Evolutionary conservation across 2,888 invertebrate genomes (phyloP).

Genomic region (Bellardia pandia): DNA sequence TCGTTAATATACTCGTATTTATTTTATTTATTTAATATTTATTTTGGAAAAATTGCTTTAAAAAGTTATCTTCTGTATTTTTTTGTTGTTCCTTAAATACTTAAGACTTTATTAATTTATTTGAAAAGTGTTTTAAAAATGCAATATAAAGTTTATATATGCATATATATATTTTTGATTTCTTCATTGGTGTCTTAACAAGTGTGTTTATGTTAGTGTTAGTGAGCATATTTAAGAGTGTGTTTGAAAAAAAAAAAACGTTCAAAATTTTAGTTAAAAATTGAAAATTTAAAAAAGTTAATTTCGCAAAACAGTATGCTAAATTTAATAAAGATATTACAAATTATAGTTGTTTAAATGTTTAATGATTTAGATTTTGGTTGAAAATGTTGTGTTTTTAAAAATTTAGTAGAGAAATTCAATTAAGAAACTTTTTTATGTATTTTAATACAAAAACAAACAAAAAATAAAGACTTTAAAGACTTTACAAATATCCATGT

Average conservation of each 20-base stretch:
- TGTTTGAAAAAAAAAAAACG: conserved; percentile 3
- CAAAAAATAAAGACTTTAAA: too few relatives aligned
- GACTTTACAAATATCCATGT: too few relatives aligned
- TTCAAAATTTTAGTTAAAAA: neutral
- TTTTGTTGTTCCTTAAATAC: conserved; percentile 22
- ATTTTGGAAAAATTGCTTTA: conserved; percentile 67
- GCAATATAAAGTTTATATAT: conserved; percentile 24
- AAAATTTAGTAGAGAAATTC: neutral
- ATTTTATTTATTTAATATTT: conserved; percentile 42
- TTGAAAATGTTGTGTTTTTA: neutral
- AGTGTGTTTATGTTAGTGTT: conserved; percentile 17
- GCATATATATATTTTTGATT: conserved; percentile 49
- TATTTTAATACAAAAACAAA: neutral
- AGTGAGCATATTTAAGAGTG: conserved; percentile 27
- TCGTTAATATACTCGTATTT: conserved; percentile 52
- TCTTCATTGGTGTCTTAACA: conserved; percentile 35
- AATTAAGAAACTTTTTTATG: neutral
- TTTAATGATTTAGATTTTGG: neutral
- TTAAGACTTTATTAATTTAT: conserved; percentile 38
- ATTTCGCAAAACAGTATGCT: neutral
- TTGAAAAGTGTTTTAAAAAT: conserved; percentile 33
- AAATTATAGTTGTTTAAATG: neutral
- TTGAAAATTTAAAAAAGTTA: neutral
- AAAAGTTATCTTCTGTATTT: conserved; percentile 36
- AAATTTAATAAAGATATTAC: too few relatives aligned